These are phyloP conservation scores for Myathropa florea DNA, from an alignment of 2,888 invertebrate genomes.

Conservation along the genomic window DNA sequence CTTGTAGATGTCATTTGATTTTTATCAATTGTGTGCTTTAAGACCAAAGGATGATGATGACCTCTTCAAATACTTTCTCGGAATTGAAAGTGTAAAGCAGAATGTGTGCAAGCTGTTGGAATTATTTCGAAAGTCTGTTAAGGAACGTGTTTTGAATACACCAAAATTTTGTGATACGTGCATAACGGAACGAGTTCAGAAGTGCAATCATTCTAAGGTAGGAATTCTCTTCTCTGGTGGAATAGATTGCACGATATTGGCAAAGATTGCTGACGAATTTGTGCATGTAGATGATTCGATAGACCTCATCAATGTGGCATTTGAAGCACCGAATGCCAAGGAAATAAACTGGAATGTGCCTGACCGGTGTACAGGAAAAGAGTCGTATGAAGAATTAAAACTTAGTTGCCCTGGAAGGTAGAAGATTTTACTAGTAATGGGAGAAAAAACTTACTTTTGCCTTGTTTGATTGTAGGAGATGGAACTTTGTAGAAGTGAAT, in stretches of 20 bases:
- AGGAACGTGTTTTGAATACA: slow-evolving; percentile 83
- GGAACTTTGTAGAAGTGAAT: slow-evolving; percentile 93
- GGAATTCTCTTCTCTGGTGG: slow-evolving; percentile 97
- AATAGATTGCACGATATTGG: slow-evolving; percentile 95
- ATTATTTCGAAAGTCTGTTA: slow-evolving; percentile 83
- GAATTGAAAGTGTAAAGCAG: slow-evolving; percentile 73
- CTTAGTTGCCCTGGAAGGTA: slow-evolving; percentile 85
- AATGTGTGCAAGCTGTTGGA: slow-evolving; percentile 79
- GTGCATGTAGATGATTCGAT: slow-evolving; percentile 86
- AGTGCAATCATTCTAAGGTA: slow-evolving; percentile 85
- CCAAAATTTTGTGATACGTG: slow-evolving; percentile 85
- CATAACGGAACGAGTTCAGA: slow-evolving; percentile 73
- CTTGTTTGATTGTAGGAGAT: slow-evolving; percentile 82
- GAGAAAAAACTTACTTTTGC: neutral
- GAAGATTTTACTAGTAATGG: neutral
- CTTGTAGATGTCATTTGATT: slow-evolving; percentile 72
- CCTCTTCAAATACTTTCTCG: slow-evolving; percentile 80
- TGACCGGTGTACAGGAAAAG: slow-evolving; percentile 89
- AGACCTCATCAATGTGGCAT: slow-evolving; percentile 97
- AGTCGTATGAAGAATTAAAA: slow-evolving; percentile 86
- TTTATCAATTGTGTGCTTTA: slow-evolving; percentile 66
- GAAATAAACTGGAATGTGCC: slow-evolving; percentile 86
- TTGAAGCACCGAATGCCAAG: slow-evolving; percentile 82
- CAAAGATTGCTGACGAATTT: slow-evolving; percentile 88
- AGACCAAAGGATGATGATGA: slow-evolving; percentile 19